phyloP scores from a whole-genome alignment of 37 sponge, comb jelly and placozoan species.

The Amphimedon queenslandica region DNA sequence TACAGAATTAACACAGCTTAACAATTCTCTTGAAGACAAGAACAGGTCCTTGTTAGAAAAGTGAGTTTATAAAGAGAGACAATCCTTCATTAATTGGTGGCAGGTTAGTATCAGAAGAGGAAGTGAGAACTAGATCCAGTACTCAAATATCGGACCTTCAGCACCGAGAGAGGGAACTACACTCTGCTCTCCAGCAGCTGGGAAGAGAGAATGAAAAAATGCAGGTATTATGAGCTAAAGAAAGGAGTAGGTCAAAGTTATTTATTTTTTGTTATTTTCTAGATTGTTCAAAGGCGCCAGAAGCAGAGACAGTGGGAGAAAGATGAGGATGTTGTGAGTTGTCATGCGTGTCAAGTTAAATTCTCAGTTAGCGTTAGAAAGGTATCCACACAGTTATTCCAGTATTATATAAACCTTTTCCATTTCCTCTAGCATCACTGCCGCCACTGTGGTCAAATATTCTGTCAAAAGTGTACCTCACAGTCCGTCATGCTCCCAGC shows the following conservation, averaged over 20 bases:
- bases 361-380: constrained; percentile 59
- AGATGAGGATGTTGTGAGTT: constrained; percentile 54
- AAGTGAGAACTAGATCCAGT: constrained; percentile 5
- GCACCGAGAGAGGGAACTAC: constrained; percentile 27
- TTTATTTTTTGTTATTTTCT: background rate
- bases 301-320: constrained; percentile 67
- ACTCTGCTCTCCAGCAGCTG: constrained; percentile 39
- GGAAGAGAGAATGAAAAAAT: constrained; percentile 61
- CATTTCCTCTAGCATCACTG: constrained; percentile 65
- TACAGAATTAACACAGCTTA: too few relatives aligned
- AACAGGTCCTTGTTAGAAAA: constrained; percentile 52
- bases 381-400: constrained; percentile 15
- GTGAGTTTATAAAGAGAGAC: constrained; percentile 25
- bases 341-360: constrained; percentile 26
- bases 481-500: constrained; percentile 28
- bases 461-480: constrained; percentile 53
- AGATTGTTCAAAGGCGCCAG: constrained; percentile 32
- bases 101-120: constrained; percentile 42
- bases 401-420: background rate
- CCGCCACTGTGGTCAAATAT: constrained; percentile 78
- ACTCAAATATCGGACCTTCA: constrained; percentile 7
- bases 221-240: constrained; percentile 22
- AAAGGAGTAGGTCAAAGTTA: background rate
- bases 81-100: background rate
- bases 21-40: constrained; percentile 56